Evolutionary conservation across 2,797 vertebrate species (phyloP).

Genomic region (Florisuga fusca): DNA sequence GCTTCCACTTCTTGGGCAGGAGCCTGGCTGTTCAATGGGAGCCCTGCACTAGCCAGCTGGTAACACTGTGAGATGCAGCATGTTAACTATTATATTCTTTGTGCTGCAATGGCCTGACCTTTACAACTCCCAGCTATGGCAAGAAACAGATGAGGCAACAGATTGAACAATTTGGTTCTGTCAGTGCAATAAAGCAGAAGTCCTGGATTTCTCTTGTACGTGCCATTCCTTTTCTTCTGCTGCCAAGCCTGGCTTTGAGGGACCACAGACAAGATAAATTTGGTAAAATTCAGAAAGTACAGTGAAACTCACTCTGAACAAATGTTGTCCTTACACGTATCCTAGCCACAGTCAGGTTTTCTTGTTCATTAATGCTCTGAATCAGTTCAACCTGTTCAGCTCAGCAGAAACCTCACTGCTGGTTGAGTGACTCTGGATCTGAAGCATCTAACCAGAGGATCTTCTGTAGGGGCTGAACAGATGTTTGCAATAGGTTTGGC

Average conservation of each 20-base stretch:
- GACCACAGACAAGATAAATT: not conserved
- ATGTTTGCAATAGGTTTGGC: not conserved
- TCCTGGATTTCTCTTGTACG: slow-evolving; percentile 66
- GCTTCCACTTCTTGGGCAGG: not conserved
- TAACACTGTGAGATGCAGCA: slow-evolving; percentile 40
- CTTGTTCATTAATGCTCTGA: not conserved
- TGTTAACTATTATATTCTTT: slow-evolving; percentile 47
- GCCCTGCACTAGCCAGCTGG: slow-evolving; percentile 52
- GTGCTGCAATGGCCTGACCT: slow-evolving; percentile 62
- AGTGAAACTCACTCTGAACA: not conserved
- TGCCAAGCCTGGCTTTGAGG: slow-evolving; percentile 55
- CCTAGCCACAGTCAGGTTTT: not conserved
- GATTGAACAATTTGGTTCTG: slow-evolving; percentile 73
- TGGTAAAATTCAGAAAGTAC: not conserved
- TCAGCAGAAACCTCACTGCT: not conserved
- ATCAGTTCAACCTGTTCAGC: no score
- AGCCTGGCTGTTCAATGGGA: slow-evolving; percentile 19
- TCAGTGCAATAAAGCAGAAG: slow-evolving; percentile 77
- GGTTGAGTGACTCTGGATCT: not conserved
- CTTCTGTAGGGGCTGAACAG: not conserved
- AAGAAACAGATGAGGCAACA: slow-evolving; percentile 73
- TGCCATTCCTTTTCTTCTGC: slow-evolving; percentile 48
- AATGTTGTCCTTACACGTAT: not conserved
- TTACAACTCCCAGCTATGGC: slow-evolving; percentile 65
- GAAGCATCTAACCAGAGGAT: not conserved